A percentile compares a stretch with the other conserved stretches of the same genome.
phyloP scores from a whole-genome alignment of 2,888 invertebrate genomes.

The Drosophila diplacantha region DNA sequence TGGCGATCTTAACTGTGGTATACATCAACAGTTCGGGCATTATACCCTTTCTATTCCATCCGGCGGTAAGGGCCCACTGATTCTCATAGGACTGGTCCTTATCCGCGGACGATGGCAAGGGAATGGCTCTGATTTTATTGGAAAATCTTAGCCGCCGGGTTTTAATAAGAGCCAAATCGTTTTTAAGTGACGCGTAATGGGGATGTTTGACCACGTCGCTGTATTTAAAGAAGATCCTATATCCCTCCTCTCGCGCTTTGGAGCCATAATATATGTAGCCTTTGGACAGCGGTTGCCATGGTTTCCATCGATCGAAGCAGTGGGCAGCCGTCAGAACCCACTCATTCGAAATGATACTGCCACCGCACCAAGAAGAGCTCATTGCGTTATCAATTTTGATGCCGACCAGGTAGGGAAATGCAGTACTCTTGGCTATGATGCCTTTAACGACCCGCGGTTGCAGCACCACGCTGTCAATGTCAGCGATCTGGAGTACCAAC shows the following conservation, averaged over 20 bases:
- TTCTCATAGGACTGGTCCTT: too few relatives aligned
- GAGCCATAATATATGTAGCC: neutral
- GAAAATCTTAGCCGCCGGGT: neutral
- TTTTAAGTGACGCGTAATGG: neutral
- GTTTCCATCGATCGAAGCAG: neutral
- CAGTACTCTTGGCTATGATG: neutral
- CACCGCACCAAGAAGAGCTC: neutral
- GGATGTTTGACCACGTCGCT: neutral
- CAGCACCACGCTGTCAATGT: neutral
- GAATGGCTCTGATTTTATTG: neutral
- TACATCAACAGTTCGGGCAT: neutral
- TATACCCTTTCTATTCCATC: neutral
- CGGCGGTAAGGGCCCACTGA: neutral
- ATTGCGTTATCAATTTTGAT: neutral
- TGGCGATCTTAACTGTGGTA: neutral
- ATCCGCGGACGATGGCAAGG: neutral
- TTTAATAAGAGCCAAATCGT: neutral
- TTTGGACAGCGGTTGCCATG: too few relatives aligned
- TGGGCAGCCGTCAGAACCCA: neutral
- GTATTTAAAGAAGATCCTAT: neutral
- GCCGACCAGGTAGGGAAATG: neutral
- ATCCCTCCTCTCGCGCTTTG: neutral
- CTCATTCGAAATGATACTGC: neutral
- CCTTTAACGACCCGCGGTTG: neutral
- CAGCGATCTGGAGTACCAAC: neutral